Conservation (phyloP, 1,140 invertebrate species). For the Sitodiplosis mosellana region DNA sequence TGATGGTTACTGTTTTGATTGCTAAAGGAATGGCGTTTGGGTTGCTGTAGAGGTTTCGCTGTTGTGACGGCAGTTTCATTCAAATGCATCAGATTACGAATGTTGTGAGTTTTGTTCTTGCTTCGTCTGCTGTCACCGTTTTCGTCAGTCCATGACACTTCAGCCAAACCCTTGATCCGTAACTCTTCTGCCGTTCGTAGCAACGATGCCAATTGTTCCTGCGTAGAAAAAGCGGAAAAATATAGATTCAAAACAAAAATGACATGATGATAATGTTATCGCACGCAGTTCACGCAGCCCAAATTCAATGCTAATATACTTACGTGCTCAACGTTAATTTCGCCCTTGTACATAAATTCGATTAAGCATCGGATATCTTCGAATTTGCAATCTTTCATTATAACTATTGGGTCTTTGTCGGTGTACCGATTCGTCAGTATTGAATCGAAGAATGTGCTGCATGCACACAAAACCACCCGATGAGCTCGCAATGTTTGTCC, state of each 20-base stretch:
- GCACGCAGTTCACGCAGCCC: not conserved
- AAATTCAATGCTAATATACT: constrained; percentile 24
- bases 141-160: constrained; percentile 63
- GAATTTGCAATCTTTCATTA: constrained; percentile 70
- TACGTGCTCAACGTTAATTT: constrained; percentile 87
- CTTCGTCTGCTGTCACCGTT: constrained; percentile 9
- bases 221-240: constrained; percentile 13
- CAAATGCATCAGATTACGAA: not conserved
- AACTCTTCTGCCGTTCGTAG: constrained; percentile 82
- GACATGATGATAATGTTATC: constrained; percentile 1
- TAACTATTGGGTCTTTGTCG: constrained; percentile 67
- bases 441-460: constrained; percentile 75
- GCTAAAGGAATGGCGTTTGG: not conserved
- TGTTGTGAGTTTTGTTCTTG: not conserved
- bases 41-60: not conserved
- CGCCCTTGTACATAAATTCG: constrained; percentile 90
- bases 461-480: constrained; percentile 60
- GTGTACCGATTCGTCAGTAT: constrained; percentile 70
- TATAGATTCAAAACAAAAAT: not conserved
- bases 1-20: not conserved
- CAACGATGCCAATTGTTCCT: constrained; percentile 66
- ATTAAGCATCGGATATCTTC: constrained; percentile 69
- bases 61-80: constrained; percentile 22
- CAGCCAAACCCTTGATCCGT: constrained; percentile 76
- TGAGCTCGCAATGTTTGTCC: constrained; percentile 74